phyloP scores from a whole-genome alignment of 1,140 invertebrate species.

The Reticulitermes speratus region DNA sequence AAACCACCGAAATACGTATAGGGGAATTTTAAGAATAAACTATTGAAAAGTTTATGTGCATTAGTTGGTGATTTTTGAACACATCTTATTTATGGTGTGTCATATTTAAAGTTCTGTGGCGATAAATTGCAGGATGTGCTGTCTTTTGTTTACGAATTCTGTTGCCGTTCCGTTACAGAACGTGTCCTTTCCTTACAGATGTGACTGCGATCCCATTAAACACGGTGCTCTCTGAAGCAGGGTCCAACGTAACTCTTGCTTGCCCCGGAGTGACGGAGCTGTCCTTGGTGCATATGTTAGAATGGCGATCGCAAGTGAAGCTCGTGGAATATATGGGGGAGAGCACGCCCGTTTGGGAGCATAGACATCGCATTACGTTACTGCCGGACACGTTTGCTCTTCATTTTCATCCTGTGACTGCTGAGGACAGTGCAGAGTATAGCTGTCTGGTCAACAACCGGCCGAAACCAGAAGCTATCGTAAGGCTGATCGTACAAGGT shows the following conservation, averaged over 20 bases:
- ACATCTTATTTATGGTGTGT: no score
- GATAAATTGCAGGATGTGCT: no score
- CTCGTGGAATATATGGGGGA: constrained; percentile 55
- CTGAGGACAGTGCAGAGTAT: constrained; percentile 64
- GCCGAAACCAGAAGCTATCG: constrained; percentile 60
- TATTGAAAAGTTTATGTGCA: no score
- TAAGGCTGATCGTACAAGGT: constrained; percentile 68
- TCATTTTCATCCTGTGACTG: constrained; percentile 60
- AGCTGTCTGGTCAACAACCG: constrained; percentile 66
- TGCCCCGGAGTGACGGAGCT: constrained; percentile 66
- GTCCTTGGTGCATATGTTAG: constrained; percentile 60
- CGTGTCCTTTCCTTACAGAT: constrained; percentile 43
- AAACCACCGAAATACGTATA: no score
- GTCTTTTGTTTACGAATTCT: no score
- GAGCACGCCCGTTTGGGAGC: constrained; percentile 54
- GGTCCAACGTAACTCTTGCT: constrained; percentile 60
- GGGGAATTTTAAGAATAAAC: no score
- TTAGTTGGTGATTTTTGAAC: no score
- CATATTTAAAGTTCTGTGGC: no score
- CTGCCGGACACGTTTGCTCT: constrained; percentile 61
- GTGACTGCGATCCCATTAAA: constrained; percentile 55
- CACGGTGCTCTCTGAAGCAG: constrained; percentile 60
- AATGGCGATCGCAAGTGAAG: constrained; percentile 57
- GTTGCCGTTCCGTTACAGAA: no score
- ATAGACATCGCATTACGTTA: constrained; percentile 56